These are phyloP conservation scores for Phalacrocorax aristotelis DNA, from an alignment of 2,113 vertebrate genomes.

Conservation along the genomic window DNA sequence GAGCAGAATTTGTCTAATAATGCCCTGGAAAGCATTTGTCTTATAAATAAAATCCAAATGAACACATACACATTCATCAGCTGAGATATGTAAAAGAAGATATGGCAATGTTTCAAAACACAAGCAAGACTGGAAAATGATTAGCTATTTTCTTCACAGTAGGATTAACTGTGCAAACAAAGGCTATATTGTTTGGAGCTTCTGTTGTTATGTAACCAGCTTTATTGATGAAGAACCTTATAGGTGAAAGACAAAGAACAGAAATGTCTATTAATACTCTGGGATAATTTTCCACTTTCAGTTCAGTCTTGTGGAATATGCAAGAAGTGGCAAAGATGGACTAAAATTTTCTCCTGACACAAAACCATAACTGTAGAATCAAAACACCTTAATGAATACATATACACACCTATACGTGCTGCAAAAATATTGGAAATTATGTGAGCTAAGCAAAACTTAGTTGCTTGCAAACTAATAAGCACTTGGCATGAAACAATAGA, in stretches of 20 bases:
- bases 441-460: neutral
- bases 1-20: neutral
- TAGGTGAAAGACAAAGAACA: neutral
- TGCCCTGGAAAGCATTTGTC: neutral
- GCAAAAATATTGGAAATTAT: neutral
- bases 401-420: neutral
- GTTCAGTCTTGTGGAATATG: neutral
- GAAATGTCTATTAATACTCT: neutral
- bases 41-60: constrained; percentile 14
- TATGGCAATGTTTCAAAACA: neutral
- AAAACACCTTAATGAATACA: neutral
- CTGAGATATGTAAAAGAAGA: neutral
- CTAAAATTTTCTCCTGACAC: neutral
- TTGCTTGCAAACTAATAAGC: neutral
- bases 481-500: neutral
- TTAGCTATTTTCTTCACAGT: neutral
- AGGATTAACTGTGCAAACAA: neutral
- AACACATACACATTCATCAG: neutral
- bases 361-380: neutral
- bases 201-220: neutral
- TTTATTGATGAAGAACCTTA: neutral
- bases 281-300: neutral
- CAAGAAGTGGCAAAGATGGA: neutral
- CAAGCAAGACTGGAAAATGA: neutral
- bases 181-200: neutral